Percentiles rank a stretch among this genome's conserved stretches.
phyloP scores from a whole-genome alignment of 1,140 invertebrate species.

The Grapholita molesta region DNA sequence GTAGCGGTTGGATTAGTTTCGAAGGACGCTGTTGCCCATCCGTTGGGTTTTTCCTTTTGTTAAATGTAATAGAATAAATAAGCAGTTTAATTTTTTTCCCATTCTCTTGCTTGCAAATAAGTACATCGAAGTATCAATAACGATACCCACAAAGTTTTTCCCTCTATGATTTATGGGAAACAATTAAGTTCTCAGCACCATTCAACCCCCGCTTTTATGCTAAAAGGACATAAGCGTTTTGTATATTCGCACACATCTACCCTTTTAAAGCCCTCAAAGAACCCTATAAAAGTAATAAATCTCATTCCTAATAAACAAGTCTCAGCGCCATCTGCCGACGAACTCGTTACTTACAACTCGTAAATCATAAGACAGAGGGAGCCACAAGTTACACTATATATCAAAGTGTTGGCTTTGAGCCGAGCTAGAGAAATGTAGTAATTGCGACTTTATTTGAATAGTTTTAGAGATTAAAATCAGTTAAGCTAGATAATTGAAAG shows the following conservation, averaged over 20 bases:
- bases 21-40: no score
- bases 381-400: constrained; percentile 57
- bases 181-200: not conserved
- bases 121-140: no score
- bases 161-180: not conserved
- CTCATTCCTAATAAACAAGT: constrained; percentile 63
- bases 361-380: constrained; percentile 54
- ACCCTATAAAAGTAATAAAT: constrained; percentile 48
- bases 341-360: constrained; percentile 63
- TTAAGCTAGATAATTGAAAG: not conserved
- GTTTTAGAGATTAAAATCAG: not conserved
- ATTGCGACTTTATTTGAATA: not conserved
- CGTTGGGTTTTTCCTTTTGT: no score
- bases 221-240: not conserved
- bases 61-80: no score
- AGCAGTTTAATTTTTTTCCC: no score
- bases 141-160: not conserved
- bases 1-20: no score
- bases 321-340: constrained; percentile 58
- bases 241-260: not conserved
- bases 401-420: constrained; percentile 23
- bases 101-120: no score
- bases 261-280: not conserved
- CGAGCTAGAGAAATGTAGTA: not conserved
- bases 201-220: not conserved